Conservation (phyloP, 2,888 invertebrate genomes). For the Syritta pipiens region DNA sequence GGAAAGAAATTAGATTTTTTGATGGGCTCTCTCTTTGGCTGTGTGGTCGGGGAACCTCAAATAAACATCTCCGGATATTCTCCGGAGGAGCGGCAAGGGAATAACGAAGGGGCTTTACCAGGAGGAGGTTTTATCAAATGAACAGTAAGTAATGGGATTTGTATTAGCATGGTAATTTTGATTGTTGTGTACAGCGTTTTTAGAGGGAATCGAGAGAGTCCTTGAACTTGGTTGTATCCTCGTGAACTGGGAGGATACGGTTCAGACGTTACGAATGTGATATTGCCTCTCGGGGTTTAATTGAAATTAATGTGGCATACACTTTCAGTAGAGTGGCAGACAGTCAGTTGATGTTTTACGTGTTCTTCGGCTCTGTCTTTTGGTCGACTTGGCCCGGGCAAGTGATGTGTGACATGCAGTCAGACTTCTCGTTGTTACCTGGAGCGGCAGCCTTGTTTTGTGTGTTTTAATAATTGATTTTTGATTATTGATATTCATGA, state of each 20-base stretch:
- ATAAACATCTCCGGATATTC: not conserved
- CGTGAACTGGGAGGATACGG: slow-evolving; percentile 3
- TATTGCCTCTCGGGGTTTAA: slow-evolving; percentile 3
- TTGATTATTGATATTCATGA: no score
- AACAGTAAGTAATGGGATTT: slow-evolving; percentile 41
- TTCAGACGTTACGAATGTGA: not conserved
- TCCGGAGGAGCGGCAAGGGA: not conserved
- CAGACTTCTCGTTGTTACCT: no score
- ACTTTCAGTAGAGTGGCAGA: slow-evolving; percentile 14
- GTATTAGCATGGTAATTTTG: slow-evolving; percentile 29
- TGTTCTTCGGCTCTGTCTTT: no score
- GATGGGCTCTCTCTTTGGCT: not conserved
- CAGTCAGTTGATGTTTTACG: no score
- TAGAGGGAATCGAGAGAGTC: not conserved
- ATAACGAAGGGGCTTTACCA: not conserved
- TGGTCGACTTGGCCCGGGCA: no score
- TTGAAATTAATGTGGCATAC: slow-evolving; percentile 42
- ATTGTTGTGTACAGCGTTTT: slow-evolving; percentile 12
- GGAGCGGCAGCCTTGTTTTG: no score
- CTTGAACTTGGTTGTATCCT: not conserved
- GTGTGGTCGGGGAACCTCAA: not conserved
- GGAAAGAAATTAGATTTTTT: slow-evolving; percentile 33
- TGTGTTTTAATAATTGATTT: no score
- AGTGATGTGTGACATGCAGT: no score
- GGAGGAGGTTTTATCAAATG: slow-evolving; percentile 35